Evolutionary conservation across 1,140 invertebrate genomes (phyloP), one percentile per base, ranked within the genome.

Genomic region (Camponotus vicinus): DNA sequence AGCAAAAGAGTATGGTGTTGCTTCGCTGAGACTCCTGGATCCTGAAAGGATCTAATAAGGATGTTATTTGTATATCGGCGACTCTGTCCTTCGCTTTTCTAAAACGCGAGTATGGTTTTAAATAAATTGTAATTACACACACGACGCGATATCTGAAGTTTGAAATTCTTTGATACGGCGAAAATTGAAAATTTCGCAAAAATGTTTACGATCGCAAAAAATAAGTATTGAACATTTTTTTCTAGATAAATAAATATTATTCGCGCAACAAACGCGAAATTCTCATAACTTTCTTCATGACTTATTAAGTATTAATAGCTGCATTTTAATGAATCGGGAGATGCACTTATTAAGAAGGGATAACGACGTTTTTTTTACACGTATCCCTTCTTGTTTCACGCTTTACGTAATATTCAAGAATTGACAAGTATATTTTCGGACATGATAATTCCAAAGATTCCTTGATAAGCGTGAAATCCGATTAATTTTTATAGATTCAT

Each of bases 81-180:
- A 55, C 52, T 73, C 52, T 52, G 37, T 55, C 40, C 61, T 18
- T 63, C 32, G 13, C n/a, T 80, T 78, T 87, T 73, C 27, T 73
- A 1, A 52, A 88, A 84, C 55, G 37, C 42, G 63, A 86, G 34
- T 70, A 52, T 32, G 37, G 9, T 32, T 79, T 78, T 66, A 45
- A 55, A 82, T 92, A 90, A 90, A 88, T 55, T 93, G 91, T 92
- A 92, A 91, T 91, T 92, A 92, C 59, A 80, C 79, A 49, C 11
- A 73, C 37, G 75, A 64, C 69, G 67, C 79, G 57, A 77, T 37
- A 64, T 15, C 21, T 42, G 55, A 5, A 57, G 32, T 80, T 59
- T 73, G 70, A 42, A 52, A 70, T 9, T 13, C 21, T 67, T 79
- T 40, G 52, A 79, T 40, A 78, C 18, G n/a, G 63, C 63, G 77